These are phyloP conservation scores for Macrobrachium nipponense DNA, from an alignment of 1,140 invertebrate species.

Conservation along the genomic window DNA sequence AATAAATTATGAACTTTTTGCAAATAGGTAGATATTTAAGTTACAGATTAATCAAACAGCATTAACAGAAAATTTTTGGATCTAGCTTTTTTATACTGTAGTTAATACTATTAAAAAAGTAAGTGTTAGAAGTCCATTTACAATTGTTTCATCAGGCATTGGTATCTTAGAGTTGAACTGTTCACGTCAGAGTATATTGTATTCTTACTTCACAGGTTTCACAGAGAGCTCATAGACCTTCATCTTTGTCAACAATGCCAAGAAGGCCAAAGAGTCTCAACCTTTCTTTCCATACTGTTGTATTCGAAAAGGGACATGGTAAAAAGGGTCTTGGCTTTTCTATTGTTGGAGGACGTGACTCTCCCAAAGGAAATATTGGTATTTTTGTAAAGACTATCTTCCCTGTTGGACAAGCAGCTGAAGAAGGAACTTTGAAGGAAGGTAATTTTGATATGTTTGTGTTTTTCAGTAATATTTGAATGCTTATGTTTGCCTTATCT, in stretches of 20 bases:
- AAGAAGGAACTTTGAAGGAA: slow-evolving; percentile 71
- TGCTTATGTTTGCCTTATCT: too few species aligned
- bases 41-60: too few species aligned
- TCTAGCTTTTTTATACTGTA: too few species aligned
- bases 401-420: slow-evolving; percentile 71
- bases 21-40: too few species aligned
- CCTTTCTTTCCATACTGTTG: slow-evolving; percentile 65
- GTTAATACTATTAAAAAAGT: too few species aligned
- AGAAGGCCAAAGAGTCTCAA: slow-evolving; percentile 65
- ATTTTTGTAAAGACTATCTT: slow-evolving; percentile 76
- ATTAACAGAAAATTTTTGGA: too few species aligned
- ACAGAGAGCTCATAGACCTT: slow-evolving; percentile 45
- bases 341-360: slow-evolving; percentile 73
- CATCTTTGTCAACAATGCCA: slow-evolving; percentile 65
- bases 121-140: too few species aligned
- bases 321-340: slow-evolving; percentile 73
- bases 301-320: slow-evolving; percentile 69
- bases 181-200: not conserved
- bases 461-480: not conserved
- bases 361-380: slow-evolving; percentile 71
- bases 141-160: too few species aligned
- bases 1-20: too few species aligned
- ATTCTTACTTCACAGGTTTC: slow-evolving; percentile 30
- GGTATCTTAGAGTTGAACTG: not conserved
- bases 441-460: slow-evolving; percentile 66